Base-by-base conservation (phyloP, 2,888 invertebrate genomes). In the Oegoconia quadripuncta region DNA sequence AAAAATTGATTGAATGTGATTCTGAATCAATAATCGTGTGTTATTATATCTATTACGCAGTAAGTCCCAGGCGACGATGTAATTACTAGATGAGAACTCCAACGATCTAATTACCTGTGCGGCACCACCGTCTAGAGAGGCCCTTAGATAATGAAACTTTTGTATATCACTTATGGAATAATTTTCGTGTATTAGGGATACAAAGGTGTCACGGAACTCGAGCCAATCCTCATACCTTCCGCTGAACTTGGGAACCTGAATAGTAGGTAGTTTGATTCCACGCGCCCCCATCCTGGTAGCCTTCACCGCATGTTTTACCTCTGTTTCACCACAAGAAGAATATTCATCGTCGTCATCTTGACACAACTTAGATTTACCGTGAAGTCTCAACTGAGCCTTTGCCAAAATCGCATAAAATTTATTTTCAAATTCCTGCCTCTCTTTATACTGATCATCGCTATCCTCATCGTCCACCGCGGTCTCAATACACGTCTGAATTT, bases 1-100 rank as follows among this genome's bases (percentile, higher is more conserved):
- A 22, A 39, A 39, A 12, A 39, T 8, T 8, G 38, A 32, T 9
- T 39, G 33, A 2, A 39, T 8, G 23, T 39, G 38, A 29, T 39
- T 33, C 8, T 39, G 27, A 3, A 33, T 14, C 1, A 39, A 12
- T 13, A 28, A 17, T n/a, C 25, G 14, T 6, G 9, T 33, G 15
- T 39, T 39, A 22, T 37, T 25, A 16, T 37, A 37, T 4, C 37
- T 14, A 9, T 23, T 18, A 7, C 17, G 20, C 5, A 37, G 9
- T 11, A 27, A 18, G 8, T 16, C 13, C 37, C 37, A 37, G 1
- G 37, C 37, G 8, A 23, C 25, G 9, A n/a, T 12, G 27, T 38
- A 38, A 14, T 32, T 38, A 3, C n/a, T 9, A 2, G 32, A n/a
- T 1, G 32, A 26, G n/a, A 38, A 16, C 18, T 31, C 26, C 4